Evolutionary conservation across 2,113 vertebrate species (phyloP), one percentile per base, ranked within the genome.

Genomic region (Chaetodon auriga): DNA sequence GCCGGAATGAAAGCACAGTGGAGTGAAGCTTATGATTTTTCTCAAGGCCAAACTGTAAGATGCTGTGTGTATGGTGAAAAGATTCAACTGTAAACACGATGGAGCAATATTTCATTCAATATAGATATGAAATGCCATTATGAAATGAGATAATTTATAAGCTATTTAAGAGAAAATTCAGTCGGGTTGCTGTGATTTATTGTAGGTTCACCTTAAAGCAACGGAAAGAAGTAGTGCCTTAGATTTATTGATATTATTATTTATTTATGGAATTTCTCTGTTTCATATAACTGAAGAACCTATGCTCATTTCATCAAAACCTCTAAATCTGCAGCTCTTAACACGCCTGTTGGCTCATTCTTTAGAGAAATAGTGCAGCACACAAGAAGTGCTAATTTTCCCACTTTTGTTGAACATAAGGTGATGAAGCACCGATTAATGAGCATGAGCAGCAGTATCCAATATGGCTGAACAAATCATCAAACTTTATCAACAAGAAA

Each of bases 51-150:
- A 1, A 0, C 18, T 15, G 3, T 55, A n/a, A 49, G 5, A 51
- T 45, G 16, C 19, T 30, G 7, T 9, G 0, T 74, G 58, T 43
- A 6, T 51, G 68, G 8, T 71, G 45, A 55, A 70, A 66, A 7
- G 11, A 77, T 43, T 69, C 12, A 75, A 25, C 25, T 14, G 41
- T 36, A 70, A 80, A 54, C 21, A 58, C n/a, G 7, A 48, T 36
- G 7, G 63, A 54, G 43, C 25, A 48, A 43, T 76, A 54, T 72
- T 71, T 80, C 10, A 54, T 75, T 78, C 1, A 23, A 49, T 38
- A 36, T 58, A 21, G 36, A 77, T 69, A 55, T 45, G 1, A 74
- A 69, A 19, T 53, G 43, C 25, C 46, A 35, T 72, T 25, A 55
- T 75, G 18, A n/a, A 64, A 70, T 55, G 5, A 66, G 14, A 63